Percentiles rank a stretch among this genome's conserved stretches.
phyloP scores from a whole-genome alignment of 2,797 vertebrate species.

The Gymnoscopelus braueri region DNA sequence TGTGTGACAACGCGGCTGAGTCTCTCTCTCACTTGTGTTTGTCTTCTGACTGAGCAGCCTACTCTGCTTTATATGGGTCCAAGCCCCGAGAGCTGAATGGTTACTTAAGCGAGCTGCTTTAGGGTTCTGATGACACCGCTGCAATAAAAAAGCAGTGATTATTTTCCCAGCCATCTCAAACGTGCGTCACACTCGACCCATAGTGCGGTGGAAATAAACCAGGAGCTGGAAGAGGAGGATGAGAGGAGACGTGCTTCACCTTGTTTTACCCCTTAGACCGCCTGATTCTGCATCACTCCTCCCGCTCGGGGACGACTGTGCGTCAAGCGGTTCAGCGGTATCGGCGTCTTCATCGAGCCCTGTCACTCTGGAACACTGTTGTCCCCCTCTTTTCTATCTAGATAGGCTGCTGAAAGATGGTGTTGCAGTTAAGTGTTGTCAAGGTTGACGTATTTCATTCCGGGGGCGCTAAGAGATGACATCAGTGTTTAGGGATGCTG shows the following conservation, averaged over 20 bases:
- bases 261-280: conserved; percentile 42
- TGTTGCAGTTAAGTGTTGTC: conserved; percentile 36
- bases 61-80: conserved; percentile 42
- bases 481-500: conserved; percentile 50
- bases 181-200: conserved; percentile 68
- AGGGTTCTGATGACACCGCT: conserved; percentile 57
- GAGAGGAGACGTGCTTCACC: conserved; percentile 22
- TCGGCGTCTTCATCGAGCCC: neutral
- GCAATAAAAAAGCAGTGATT: conserved; percentile 68
- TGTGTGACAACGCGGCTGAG: too few relatives aligned
- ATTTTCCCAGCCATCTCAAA: conserved; percentile 69
- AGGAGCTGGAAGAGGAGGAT: conserved; percentile 43
- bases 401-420: conserved; percentile 19
- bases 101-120: conserved; percentile 49
- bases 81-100: conserved; percentile 50
- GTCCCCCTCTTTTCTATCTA: neutral
- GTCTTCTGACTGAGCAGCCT: conserved; percentile 36
- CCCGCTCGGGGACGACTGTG: conserved; percentile 16
- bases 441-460: conserved; percentile 42
- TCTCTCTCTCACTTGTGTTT: conserved; percentile 32
- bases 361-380: conserved; percentile 30
- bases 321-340: conserved; percentile 15
- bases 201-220: conserved; percentile 64
- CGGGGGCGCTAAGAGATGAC: conserved; percentile 45
- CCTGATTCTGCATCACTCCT: conserved; percentile 39